A percentile compares a stretch with the other conserved stretches of the same genome.
Conservation (phyloP, 2,113 vertebrate genomes). For the Mesitornis unicolor region DNA sequence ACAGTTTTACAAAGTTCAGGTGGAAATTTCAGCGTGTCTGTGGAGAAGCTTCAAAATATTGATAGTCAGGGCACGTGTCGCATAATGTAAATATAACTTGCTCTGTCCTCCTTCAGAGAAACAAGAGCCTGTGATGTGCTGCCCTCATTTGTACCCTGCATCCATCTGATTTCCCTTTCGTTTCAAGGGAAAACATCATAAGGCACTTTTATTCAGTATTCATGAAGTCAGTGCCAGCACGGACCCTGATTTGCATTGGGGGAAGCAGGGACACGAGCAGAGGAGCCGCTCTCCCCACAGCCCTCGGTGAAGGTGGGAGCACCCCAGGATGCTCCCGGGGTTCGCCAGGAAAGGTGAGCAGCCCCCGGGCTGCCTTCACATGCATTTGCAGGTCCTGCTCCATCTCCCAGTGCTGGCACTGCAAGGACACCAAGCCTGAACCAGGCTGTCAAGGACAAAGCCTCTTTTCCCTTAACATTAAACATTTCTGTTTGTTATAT, state of each 20-base stretch:
- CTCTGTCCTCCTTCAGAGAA: not conserved
- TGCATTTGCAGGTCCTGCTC: not conserved
- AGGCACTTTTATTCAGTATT: not conserved
- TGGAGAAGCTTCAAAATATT: not conserved
- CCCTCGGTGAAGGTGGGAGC: accelerated
- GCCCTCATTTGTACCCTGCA: conserved; percentile 7
- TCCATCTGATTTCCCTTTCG: not conserved
- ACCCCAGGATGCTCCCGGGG: not conserved
- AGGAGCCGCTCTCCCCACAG: not conserved
- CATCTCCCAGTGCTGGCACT: accelerated
- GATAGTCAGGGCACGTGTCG: not conserved
- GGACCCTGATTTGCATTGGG: accelerated
- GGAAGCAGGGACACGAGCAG: accelerated
- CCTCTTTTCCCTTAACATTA: not conserved
- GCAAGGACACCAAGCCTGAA: not conserved
- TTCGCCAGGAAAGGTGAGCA: accelerated
- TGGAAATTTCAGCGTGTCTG: not conserved
- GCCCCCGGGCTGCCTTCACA: accelerated
- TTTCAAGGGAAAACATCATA: not conserved
- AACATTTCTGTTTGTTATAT: accelerated
- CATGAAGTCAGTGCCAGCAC: accelerated
- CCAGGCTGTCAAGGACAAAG: not conserved
- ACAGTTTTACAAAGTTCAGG: not conserved
- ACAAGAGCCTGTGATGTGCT: not conserved
- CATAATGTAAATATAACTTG: not conserved